These are phyloP conservation scores for Lasioglossum baleicum DNA, from an alignment of 1,140 invertebrate species.

Conservation along the genomic window DNA sequence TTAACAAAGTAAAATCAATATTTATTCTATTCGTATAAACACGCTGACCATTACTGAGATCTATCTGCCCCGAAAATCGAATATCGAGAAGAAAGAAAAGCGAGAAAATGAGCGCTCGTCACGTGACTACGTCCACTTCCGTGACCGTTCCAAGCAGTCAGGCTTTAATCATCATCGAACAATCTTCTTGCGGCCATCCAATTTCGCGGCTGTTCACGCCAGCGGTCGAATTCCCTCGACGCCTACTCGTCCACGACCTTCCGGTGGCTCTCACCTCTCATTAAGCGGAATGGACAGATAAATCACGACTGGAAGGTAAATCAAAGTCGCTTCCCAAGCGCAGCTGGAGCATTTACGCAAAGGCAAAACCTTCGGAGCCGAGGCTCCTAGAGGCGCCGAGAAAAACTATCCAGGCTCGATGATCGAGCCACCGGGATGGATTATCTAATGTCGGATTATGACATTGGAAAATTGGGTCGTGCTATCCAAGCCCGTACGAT, in stretches of 20 bases:
- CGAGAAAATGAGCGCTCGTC: no score
- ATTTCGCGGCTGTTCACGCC: background rate
- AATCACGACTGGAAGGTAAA: constrained; percentile 22
- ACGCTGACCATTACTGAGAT: no score
- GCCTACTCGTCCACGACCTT: background rate
- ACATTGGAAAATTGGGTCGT: constrained; percentile 65
- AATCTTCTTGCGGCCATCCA: background rate
- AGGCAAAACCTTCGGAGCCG: constrained; percentile 15
- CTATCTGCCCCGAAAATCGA: no score
- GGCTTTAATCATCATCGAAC: background rate
- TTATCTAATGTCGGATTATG: constrained; percentile 56
- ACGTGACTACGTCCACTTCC: no score
- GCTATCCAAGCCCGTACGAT: background rate
- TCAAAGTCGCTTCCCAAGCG: constrained; percentile 2
- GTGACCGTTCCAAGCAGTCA: no score
- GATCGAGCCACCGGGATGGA: constrained; percentile 12
- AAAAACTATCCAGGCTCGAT: no score
- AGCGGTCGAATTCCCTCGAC: constrained; percentile 13
- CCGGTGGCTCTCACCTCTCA: constrained; percentile 11
- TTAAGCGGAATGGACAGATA: constrained; percentile 19
- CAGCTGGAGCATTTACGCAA: constrained; percentile 1
- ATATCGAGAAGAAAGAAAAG: no score
- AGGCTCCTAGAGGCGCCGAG: no score
- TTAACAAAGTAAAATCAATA: no score
- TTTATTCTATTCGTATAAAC: no score